Evolutionary conservation across 2,888 invertebrate species (phyloP), one percentile per base, ranked within the genome.

Genomic region (Atherix ibis): DNA sequence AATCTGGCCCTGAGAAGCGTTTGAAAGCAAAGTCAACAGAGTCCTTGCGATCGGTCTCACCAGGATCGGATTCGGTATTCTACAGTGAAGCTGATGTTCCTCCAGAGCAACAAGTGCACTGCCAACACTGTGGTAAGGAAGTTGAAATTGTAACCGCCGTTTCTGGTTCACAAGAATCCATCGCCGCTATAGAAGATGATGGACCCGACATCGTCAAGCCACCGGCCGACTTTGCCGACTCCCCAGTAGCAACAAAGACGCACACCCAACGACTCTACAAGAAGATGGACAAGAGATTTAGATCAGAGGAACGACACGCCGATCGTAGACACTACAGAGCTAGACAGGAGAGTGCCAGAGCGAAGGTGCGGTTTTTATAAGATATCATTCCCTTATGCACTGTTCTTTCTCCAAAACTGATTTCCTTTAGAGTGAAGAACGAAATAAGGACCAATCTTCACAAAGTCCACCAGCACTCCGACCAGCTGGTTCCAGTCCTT

Each of bases 21-120:
- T 56, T 82, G 34, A 85, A 85, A 62, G 83, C 85, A 8, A 68
- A 84, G 39, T 85, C 85, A 46, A 82, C 83, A 29, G 88, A 88
- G 61, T 85, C 85, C 2, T 62, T 88, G 34, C 71, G 87, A 31
- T 85, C 85, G n/a, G 84, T 82, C 26, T 85, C 85, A 49, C 87
- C 87, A 4, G 87, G 88, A 16, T 87, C 85, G 43, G 87, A 88
- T 58, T 85, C 83, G 37, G 87, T 88, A 17, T 88, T 88, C 62
- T 85, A 84, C 62, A 83, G 83, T 51, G 84, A 84, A 56, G 73
- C 71, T 9, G 76, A 74, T 53, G 53, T 52, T 8, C 64, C 63
- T 40, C 50, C 60, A 31, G 63, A 62, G 18, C 66, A 66, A 37
- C 64, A 65, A 41, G 71, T 76, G 2, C 82, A 82, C 52, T 85